These are phyloP conservation scores for Xanthorhoe spadicearia DNA, from an alignment of 2,888 invertebrate species.

Conservation along the genomic window DNA sequence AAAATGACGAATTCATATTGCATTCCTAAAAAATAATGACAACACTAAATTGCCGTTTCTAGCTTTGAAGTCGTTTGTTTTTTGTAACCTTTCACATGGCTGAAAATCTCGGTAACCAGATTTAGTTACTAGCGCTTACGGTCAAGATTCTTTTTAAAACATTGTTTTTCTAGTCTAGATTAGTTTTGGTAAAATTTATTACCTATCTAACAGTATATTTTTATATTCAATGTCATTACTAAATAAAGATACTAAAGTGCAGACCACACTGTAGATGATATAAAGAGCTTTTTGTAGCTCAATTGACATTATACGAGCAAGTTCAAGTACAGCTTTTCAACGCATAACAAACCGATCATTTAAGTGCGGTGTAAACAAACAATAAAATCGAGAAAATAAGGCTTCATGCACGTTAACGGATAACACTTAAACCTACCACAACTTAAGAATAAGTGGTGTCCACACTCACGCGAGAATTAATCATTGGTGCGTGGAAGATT, in stretches of 20 bases:
- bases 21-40: no score
- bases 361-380: constrained; percentile 21
- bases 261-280: constrained; percentile 16
- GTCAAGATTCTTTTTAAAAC: no score
- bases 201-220: not conserved
- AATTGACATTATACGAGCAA: constrained; percentile 14
- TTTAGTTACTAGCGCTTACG: no score
- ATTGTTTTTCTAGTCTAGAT: no score
- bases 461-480: not conserved
- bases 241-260: not conserved
- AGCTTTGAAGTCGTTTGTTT: no score
- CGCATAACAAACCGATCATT: constrained; percentile 16
- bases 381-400: constrained; percentile 18
- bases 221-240: not conserved
- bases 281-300: constrained; percentile 7
- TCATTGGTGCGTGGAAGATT: no score
- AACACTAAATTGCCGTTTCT: no score
- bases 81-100: no score
- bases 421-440: constrained; percentile 1
- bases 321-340: constrained; percentile 21
- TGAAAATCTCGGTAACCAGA: no score
- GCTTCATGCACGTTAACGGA: constrained; percentile 9
- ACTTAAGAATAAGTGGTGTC: not conserved
- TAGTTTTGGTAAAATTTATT: no score
- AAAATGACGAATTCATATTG: no score